Evolutionary conservation across 2,888 invertebrate species (phyloP).

Genomic region (Nyleta sp.): DNA sequence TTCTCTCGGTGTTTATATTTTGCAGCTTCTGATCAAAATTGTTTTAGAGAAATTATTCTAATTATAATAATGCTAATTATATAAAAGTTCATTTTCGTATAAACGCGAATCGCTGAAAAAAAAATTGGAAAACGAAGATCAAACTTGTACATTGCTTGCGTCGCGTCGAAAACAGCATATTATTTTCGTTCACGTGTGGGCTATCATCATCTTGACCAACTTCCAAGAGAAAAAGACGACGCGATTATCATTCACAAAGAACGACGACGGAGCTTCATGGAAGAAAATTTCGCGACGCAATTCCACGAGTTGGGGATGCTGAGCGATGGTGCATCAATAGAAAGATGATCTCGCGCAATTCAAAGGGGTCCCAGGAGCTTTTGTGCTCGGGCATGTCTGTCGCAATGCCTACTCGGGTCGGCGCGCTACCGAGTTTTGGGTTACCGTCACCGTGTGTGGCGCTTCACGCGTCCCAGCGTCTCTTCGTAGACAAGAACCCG

Average conservation of each 20-base stretch:
- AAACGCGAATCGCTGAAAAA: too few relatives aligned
- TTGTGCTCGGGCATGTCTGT: conserved; percentile 78
- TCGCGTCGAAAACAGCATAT: neutral
- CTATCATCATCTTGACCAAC: conserved; percentile 18
- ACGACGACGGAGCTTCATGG: conserved; percentile 36
- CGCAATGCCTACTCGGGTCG: conserved; percentile 70
- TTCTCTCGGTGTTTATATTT: too few relatives aligned
- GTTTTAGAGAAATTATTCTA: too few relatives aligned
- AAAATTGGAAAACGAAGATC: too few relatives aligned
- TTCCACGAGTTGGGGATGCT: conserved; percentile 58
- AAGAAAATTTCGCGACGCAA: conserved; percentile 60
- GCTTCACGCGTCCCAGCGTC: conserved; percentile 79
- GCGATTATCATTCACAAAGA: conserved; percentile 44
- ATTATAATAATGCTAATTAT: too few relatives aligned
- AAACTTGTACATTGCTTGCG: too few relatives aligned
- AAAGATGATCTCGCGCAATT: conserved; percentile 76
- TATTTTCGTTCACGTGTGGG: conserved; percentile 26
- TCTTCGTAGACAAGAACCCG: conserved; percentile 78
- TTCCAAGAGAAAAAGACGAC: conserved; percentile 19
- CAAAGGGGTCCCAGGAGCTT: conserved; percentile 68
- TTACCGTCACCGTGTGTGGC: conserved; percentile 81
- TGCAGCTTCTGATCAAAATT: too few relatives aligned
- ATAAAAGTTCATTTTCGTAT: too few relatives aligned
- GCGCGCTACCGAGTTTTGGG: conserved; percentile 72
- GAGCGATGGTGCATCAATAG: conserved; percentile 75